A percentile compares a stretch with the other conserved stretches of the same genome.
phyloP scores from a whole-genome alignment of 64 coral and sea anemone species.

The Hydrozoanthus tunicans region DNA sequence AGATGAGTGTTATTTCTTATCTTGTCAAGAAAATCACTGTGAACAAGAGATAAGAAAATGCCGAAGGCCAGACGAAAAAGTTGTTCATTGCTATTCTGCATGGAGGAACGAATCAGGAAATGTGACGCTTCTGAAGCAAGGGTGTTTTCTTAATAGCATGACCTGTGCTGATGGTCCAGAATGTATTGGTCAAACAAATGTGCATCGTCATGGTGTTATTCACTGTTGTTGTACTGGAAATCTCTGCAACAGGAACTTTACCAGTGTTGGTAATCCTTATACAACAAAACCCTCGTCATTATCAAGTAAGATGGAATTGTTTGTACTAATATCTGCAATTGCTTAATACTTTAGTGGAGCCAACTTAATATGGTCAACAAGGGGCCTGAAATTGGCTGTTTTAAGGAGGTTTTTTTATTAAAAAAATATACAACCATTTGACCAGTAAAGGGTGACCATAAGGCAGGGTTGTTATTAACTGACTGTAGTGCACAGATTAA shows the following conservation, averaged over 20 bases:
- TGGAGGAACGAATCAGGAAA: slow-evolving; percentile 15
- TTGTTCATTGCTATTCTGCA: slow-evolving; percentile 17
- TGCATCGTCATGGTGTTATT: neutral
- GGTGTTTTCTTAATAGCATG: neutral
- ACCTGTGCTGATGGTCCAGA: neutral
- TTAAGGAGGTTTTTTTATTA: too few species aligned
- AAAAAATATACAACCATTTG: too few species aligned
- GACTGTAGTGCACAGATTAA: too few species aligned
- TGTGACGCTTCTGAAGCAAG: slow-evolving; percentile 10
- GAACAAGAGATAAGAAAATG: neutral
- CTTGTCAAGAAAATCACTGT: neutral
- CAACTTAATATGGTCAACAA: too few species aligned
- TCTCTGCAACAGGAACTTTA: slow-evolving; percentile 68
- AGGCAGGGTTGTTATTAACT: too few species aligned
- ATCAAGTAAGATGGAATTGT: slow-evolving; percentile 21
- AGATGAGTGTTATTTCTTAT: neutral
- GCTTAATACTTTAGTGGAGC: too few species aligned
- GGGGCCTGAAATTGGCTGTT: too few species aligned
- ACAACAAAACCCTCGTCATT: neutral
- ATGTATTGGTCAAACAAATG: slow-evolving; percentile 3
- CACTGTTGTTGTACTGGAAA: slow-evolving; percentile 69
- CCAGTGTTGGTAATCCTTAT: neutral
- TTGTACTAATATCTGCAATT: too few species aligned
- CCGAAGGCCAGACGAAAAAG: neutral
- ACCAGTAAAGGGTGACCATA: too few species aligned